Evolutionary conservation across 92 coral and sea anemone species (phyloP).

Genomic region (Paramuricea clavata): DNA sequence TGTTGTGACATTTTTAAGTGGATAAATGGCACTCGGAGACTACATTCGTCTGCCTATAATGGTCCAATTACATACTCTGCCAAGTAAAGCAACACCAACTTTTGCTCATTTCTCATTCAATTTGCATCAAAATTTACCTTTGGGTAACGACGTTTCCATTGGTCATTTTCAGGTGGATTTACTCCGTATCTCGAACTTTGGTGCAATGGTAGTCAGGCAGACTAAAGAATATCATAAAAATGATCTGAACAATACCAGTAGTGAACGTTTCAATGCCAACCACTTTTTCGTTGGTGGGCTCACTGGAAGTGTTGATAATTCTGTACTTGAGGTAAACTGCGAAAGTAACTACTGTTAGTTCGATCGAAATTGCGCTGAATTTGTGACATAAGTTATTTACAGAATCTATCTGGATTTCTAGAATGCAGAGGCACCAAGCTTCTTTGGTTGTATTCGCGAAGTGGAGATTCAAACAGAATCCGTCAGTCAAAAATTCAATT

Average conservation of each 20-base stretch:
- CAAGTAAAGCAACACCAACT: too few relatives aligned
- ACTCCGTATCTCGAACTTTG: conserved; percentile 84
- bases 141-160: too few relatives aligned
- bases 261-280: conserved; percentile 64
- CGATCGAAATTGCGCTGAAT: too few relatives aligned
- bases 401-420: too few relatives aligned
- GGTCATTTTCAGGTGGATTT: conserved; percentile 67
- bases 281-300: conserved; percentile 89
- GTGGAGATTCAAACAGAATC: conserved; percentile 17
- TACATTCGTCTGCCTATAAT: too few relatives aligned
- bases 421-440: conserved; percentile 34
- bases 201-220: conserved; percentile 80
- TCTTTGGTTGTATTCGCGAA: conserved; percentile 41
- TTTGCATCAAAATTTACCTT: too few relatives aligned
- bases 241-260: neutral
- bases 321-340: conserved; percentile 78
- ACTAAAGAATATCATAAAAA: conserved; percentile 82
- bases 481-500: neutral
- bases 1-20: too few relatives aligned
- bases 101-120: too few relatives aligned
- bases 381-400: too few relatives aligned
- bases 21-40: too few relatives aligned
- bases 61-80: too few relatives aligned
- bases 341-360: too few relatives aligned
- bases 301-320: conserved; percentile 71